These are phyloP conservation scores for Lates calcarifer DNA, from an alignment of 2,113 vertebrate genomes.

Conservation along the genomic window DNA sequence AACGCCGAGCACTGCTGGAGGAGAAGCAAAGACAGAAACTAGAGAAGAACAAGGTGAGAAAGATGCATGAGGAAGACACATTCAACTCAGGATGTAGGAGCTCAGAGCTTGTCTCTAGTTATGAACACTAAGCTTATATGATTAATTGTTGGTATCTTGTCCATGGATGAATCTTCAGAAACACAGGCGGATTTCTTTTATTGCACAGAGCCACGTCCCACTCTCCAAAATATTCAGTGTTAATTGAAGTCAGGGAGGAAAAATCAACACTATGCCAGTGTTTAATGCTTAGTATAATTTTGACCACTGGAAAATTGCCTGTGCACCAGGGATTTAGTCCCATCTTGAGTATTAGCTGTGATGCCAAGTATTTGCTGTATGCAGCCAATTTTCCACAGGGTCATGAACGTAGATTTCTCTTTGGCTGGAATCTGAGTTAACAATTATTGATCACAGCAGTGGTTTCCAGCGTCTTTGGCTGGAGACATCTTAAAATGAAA, in stretches of 20 bases:
- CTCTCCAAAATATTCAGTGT: conserved; percentile 4
- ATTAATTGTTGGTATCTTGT: too few relatives aligned
- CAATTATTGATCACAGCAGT: conserved; percentile 1
- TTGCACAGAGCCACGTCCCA: background rate
- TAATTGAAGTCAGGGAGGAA: conserved; percentile 13
- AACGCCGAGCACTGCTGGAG: conserved; percentile 89
- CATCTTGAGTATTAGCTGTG: background rate
- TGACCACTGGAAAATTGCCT: conserved; percentile 22
- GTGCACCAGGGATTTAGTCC: conserved; percentile 7
- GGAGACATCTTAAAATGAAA: background rate
- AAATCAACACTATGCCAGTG: background rate
- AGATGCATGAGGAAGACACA: background rate
- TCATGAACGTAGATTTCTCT: background rate
- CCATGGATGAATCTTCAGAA: background rate
- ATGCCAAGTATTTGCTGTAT: conserved; percentile 4
- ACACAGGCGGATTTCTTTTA: background rate
- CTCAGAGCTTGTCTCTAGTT: background rate
- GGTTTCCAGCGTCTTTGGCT: background rate
- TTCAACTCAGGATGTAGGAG: background rate
- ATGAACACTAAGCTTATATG: background rate
- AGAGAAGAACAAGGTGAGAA: conserved; percentile 94
- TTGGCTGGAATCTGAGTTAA: background rate
- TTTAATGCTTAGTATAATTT: background rate
- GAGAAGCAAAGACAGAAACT: conserved; percentile 94
- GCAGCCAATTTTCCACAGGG: conserved; percentile 3